Percentiles rank a stretch among this genome's conserved stretches.
Conservation (phyloP, 1,140 invertebrate genomes). For the Tribolium castaneum region DNA sequence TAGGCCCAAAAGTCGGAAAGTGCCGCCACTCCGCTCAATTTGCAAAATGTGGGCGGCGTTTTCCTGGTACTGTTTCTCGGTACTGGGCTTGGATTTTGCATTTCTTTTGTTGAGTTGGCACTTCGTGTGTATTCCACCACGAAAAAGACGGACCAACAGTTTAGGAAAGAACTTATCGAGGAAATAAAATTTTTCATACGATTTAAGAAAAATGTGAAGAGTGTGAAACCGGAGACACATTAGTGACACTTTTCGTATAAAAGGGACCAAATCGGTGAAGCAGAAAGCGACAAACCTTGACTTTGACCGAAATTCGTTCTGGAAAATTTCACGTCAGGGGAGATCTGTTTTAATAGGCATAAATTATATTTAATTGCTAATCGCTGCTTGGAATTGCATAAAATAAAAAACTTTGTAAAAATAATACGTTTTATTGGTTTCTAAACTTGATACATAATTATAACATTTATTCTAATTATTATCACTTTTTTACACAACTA, state of each 20-base stretch:
- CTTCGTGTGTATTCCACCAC: slow-evolving; percentile 43
- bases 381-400: neutral
- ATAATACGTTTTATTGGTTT: neutral
- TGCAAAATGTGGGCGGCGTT: slow-evolving; percentile 79
- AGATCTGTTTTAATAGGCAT: neutral
- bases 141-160: slow-evolving; percentile 69
- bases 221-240: slow-evolving; percentile 1
- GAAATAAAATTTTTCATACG: slow-evolving; percentile 70
- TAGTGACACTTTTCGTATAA: neutral
- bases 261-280: neutral
- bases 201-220: slow-evolving; percentile 55
- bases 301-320: neutral
- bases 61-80: slow-evolving; percentile 75
- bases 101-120: slow-evolving; percentile 63
- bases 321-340: neutral
- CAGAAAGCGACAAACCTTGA: neutral
- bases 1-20: slow-evolving; percentile 51
- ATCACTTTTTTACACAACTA: neutral
- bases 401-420: neutral
- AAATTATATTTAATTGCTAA: neutral
- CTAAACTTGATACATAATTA: neutral
- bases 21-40: slow-evolving; percentile 64
- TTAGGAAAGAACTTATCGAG: slow-evolving; percentile 75
- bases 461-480: neutral
- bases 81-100: slow-evolving; percentile 62